phyloP scores from a whole-genome alignment of 2,888 invertebrate species.

The Leptinotarsa juncta region DNA sequence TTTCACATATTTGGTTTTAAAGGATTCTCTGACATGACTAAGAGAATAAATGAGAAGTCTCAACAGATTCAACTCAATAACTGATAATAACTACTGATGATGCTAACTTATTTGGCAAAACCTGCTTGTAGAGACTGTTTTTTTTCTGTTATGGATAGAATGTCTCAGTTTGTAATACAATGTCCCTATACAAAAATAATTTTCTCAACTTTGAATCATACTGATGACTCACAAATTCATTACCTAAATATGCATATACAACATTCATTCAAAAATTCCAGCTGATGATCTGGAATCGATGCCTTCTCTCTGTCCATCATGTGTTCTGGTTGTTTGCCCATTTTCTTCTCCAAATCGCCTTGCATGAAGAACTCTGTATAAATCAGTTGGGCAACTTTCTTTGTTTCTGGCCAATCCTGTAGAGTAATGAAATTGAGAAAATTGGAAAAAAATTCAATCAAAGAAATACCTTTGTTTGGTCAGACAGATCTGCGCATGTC shows the following conservation, averaged over 20 bases:
- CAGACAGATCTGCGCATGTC: conserved; percentile 88
- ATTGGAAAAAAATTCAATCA: conserved; percentile 11
- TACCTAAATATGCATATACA: conserved; percentile 69
- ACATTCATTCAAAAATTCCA: conserved; percentile 73
- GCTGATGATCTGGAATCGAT: conserved; percentile 84
- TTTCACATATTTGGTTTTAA: too few species aligned
- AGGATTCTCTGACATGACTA: too few species aligned
- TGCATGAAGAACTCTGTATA: conserved; percentile 89
- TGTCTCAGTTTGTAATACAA: too few species aligned
- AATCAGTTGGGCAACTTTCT: conserved; percentile 64
- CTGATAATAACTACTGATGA: too few species aligned
- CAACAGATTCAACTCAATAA: too few species aligned
- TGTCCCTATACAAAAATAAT: neutral
- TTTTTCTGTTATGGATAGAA: too few species aligned
- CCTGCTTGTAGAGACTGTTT: too few species aligned
- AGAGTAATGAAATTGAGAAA: conserved; percentile 24
- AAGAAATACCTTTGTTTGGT: conserved; percentile 79
- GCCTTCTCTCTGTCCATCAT: conserved; percentile 88
- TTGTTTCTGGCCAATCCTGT: conserved; percentile 69
- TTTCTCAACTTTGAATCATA: neutral
- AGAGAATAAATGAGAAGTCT: too few species aligned
- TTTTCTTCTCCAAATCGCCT: conserved; percentile 85
- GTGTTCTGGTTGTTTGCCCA: conserved; percentile 77
- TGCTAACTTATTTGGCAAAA: too few species aligned
- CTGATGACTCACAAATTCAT: conserved; percentile 9